Evolutionary conservation across 1,140 invertebrate species (phyloP).

Genomic region (Brevipalpus yothersi): DNA sequence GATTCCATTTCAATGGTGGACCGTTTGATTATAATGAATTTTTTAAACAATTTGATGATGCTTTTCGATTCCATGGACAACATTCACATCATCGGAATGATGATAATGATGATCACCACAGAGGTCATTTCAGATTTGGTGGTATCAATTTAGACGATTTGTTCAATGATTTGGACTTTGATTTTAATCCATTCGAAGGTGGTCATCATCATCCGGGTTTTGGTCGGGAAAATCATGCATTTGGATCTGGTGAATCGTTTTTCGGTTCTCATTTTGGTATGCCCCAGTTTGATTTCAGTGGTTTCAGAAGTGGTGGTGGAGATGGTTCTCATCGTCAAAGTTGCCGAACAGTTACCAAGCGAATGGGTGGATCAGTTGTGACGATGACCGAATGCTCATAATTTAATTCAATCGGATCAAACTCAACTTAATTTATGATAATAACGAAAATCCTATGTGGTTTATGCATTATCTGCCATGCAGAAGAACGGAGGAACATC

Average conservation of each 20-base stretch:
- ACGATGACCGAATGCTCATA: slow-evolving; percentile 23
- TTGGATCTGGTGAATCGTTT: slow-evolving; percentile 12
- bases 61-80: slow-evolving; percentile 9
- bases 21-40: slow-evolving; percentile 18
- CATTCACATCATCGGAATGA: neutral
- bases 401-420: neutral
- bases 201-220: neutral
- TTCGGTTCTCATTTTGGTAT: slow-evolving; percentile 10
- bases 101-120: neutral
- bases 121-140: slow-evolving; percentile 7
- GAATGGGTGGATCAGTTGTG: slow-evolving; percentile 21
- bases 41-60: slow-evolving; percentile 16
- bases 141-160: slow-evolving; percentile 14
- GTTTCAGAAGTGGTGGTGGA: neutral
- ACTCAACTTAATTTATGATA: no score
- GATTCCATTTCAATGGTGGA: neutral
- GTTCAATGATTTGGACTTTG: slow-evolving; percentile 10
- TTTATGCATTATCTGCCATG: no score
- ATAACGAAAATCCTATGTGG: no score
- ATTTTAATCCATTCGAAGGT: neutral
- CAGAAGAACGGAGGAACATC: no score
- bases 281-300: neutral
- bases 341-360: slow-evolving; percentile 20
- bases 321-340: neutral
- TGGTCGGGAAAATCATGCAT: slow-evolving; percentile 8